A percentile compares a stretch with the other conserved stretches of the same genome.
These are phyloP conservation scores for Cephus sareptanus DNA, from an alignment of 2,888 invertebrate species.

Conservation along the genomic window DNA sequence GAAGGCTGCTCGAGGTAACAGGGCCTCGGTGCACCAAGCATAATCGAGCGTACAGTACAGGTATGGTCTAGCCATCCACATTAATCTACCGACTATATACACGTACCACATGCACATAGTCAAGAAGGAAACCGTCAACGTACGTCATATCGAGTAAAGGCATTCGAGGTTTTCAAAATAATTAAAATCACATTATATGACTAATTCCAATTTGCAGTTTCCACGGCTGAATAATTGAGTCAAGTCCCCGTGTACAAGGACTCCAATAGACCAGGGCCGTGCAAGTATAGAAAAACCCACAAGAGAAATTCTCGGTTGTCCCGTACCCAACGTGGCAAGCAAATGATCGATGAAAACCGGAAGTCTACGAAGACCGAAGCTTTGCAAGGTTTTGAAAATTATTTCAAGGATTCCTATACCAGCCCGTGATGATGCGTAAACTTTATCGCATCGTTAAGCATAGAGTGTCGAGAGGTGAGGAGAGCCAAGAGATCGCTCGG, in stretches of 20 bases:
- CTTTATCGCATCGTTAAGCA: neutral
- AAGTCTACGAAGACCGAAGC: neutral
- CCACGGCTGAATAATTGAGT: neutral
- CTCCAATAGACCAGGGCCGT: neutral
- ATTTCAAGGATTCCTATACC: neutral
- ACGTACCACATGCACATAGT: neutral
- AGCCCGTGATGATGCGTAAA: neutral
- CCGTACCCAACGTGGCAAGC: neutral
- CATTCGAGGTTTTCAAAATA: neutral
- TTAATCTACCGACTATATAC: neutral
- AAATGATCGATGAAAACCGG: neutral
- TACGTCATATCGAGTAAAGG: neutral
- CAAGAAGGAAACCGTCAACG: neutral
- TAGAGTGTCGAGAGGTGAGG: slow-evolving; percentile 28
- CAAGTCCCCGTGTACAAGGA: neutral
- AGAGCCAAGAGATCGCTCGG: slow-evolving; percentile 46
- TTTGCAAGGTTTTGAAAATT: neutral
- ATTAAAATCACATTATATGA: neutral
- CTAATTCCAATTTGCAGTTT: neutral
- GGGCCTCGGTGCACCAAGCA: neutral
- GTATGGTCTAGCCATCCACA: neutral
- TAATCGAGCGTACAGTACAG: neutral
- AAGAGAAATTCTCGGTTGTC: neutral
- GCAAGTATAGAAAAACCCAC: neutral
- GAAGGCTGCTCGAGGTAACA: neutral